Evolutionary conservation across 2,113 vertebrate genomes (phyloP).

Genomic region (Coryphaenoides rupestris): DNA sequence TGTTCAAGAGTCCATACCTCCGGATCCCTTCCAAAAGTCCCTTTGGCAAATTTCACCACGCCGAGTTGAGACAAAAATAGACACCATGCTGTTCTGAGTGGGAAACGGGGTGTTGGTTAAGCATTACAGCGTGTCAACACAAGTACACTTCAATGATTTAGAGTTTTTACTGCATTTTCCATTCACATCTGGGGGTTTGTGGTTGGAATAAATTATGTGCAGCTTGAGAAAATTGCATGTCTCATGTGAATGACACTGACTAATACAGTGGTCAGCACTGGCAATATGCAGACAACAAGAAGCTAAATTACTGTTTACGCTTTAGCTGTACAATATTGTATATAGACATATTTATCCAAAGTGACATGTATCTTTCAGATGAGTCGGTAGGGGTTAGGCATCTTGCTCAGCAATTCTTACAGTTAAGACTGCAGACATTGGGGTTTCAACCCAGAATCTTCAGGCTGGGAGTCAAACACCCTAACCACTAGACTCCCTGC

Average conservation of each 20-base stretch:
- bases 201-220: constrained; percentile 68
- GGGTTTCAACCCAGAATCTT: no score
- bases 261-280: constrained; percentile 37
- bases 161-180: constrained; percentile 69
- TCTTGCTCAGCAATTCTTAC: no score
- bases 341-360: no score
- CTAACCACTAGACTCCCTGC: no score
- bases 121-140: constrained; percentile 44
- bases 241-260: constrained; percentile 61
- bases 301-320: constrained; percentile 1
- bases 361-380: no score
- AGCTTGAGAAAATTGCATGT: constrained; percentile 67
- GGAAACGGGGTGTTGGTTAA: constrained; percentile 26
- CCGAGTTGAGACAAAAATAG: constrained; percentile 8
- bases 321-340: no score
- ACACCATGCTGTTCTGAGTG: constrained; percentile 23
- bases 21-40: neutral
- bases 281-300: constrained; percentile 36
- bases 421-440: no score
- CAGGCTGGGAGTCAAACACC: no score
- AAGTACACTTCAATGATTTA: constrained; percentile 56
- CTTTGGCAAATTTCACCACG: no score
- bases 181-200: constrained; percentile 66
- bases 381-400: no score
- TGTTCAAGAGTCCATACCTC: neutral